Conservation (phyloP, 2,113 vertebrate genomes). For the Cyprinus carpio region DNA sequence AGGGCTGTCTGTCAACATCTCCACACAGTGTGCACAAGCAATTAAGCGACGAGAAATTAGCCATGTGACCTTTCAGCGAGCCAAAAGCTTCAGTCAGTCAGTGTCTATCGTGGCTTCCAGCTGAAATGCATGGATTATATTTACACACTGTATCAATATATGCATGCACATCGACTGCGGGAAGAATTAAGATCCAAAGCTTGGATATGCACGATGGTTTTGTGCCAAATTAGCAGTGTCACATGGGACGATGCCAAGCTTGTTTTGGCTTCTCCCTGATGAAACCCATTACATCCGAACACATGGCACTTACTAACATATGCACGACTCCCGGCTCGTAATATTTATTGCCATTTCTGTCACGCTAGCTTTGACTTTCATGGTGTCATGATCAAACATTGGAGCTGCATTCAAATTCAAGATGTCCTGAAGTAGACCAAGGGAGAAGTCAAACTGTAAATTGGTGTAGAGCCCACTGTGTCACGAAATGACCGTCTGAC, state of each 20-base stretch:
- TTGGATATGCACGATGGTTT: not conserved
- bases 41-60: not conserved
- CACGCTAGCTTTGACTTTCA: not conserved
- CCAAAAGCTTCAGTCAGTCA: not conserved
- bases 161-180: not conserved
- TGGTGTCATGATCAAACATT: not conserved
- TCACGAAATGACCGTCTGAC: not conserved
- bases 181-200: not conserved
- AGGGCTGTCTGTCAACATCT: constrained; percentile 7
- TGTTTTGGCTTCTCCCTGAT: not conserved
- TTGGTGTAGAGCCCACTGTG: not conserved
- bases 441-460: not conserved
- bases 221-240: constrained; percentile 14
- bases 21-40: not conserved
- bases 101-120: not conserved
- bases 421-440: not conserved
- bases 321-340: not conserved
- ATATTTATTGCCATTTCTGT: constrained; percentile 27
- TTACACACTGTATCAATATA: not conserved
- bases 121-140: not conserved
- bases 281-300: not conserved
- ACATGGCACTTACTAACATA: constrained; percentile 2
- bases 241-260: not conserved
- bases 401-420: not conserved
- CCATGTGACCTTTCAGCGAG: not conserved